Conservation (phyloP, 1,140 invertebrate species). For the Drosophila carrolli region DNA sequence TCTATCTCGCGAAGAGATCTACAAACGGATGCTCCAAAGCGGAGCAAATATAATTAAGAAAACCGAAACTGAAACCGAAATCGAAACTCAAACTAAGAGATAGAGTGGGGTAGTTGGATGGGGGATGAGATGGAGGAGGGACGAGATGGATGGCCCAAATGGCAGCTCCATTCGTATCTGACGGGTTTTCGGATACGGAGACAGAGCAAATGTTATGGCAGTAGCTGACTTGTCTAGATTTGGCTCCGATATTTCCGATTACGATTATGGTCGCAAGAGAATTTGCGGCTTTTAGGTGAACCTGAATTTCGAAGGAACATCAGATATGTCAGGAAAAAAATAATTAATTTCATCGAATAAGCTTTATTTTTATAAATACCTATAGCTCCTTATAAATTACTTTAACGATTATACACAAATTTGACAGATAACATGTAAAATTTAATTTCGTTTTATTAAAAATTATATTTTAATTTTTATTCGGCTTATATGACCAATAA, state of each 20-base stretch:
- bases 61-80: conserved; percentile 57
- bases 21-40: conserved; percentile 77
- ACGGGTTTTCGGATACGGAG: background rate
- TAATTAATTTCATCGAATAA: too few relatives aligned
- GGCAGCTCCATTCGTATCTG: conserved; percentile 39
- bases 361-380: too few relatives aligned
- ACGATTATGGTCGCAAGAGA: background rate
- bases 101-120: background rate
- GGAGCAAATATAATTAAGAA: conserved; percentile 78
- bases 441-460: too few relatives aligned
- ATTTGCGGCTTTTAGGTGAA: conserved; percentile 1
- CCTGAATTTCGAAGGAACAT: background rate
- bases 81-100: conserved; percentile 34
- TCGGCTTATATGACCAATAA: background rate
- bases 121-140: conserved; percentile 10
- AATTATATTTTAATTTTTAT: background rate
- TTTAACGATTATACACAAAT: too few relatives aligned
- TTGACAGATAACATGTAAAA: too few relatives aligned
- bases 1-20: conserved; percentile 72
- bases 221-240: conserved; percentile 41
- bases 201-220: background rate
- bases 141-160: conserved; percentile 61
- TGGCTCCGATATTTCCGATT: conserved; percentile 24
- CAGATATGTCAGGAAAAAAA: background rate
- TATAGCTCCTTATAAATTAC: too few relatives aligned